Conservation (phyloP, 2,797 vertebrate genomes). For the Pseudochromis fuscus region DNA sequence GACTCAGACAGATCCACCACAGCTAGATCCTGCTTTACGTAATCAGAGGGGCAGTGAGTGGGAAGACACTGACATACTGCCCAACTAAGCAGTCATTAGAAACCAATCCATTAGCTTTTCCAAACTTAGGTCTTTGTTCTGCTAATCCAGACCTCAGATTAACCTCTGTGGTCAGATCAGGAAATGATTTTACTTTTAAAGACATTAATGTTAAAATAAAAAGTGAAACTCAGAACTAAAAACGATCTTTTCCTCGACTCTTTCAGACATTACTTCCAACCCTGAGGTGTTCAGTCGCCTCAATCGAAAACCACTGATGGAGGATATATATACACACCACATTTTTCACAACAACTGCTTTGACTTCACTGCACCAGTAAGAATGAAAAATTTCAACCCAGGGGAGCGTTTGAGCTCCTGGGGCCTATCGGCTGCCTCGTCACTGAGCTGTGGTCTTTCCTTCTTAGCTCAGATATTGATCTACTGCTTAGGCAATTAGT, state of each 20-base stretch:
- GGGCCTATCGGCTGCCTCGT: constrained; percentile 60
- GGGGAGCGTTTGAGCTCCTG: constrained; percentile 57
- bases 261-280: not conserved
- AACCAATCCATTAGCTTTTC: not conserved
- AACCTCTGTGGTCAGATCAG: not conserved
- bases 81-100: not conserved
- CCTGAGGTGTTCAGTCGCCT: not conserved
- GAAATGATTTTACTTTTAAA: no score
- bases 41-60: not conserved
- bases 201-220: no score
- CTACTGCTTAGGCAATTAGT: constrained; percentile 77
- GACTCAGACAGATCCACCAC: not conserved
- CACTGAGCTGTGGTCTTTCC: constrained; percentile 67
- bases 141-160: not conserved
- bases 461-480: constrained; percentile 72
- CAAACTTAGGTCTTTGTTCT: not conserved
- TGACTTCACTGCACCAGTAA: constrained; percentile 36
- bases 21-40: not conserved
- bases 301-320: constrained; percentile 6
- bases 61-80: not conserved
- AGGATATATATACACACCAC: constrained; percentile 1
- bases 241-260: not conserved
- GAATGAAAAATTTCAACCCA: constrained; percentile 62
- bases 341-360: constrained; percentile 24
- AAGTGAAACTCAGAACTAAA: not conserved